Evolutionary conservation across 2,797 vertebrate species (phyloP).

Genomic region (Sebastes oblongus): DNA sequence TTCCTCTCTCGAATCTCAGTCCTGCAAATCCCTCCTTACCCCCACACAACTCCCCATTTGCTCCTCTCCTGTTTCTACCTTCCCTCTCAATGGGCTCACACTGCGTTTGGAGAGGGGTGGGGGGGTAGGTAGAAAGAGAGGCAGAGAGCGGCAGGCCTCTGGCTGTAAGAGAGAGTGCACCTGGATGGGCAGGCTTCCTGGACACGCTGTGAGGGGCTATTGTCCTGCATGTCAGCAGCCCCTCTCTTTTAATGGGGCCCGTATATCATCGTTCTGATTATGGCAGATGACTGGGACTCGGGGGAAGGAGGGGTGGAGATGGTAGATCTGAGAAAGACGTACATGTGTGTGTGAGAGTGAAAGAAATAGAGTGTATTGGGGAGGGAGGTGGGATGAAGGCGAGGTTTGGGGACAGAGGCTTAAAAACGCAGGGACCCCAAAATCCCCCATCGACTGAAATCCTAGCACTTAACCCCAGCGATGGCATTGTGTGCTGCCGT

Average conservation of each 20-base stretch:
- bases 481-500: conserved; percentile 80
- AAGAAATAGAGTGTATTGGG: conserved; percentile 39
- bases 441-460: conserved; percentile 85
- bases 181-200: conserved; percentile 81
- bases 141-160: conserved; percentile 71
- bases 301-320: conserved; percentile 54
- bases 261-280: conserved; percentile 83
- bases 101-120: conserved; percentile 50
- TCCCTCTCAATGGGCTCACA: conserved; percentile 70
- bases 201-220: conserved; percentile 86
- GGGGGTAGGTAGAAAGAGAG: conserved; percentile 36
- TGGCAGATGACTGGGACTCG: conserved; percentile 77
- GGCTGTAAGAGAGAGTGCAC: conserved; percentile 78
- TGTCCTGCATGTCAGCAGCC: conserved; percentile 83
- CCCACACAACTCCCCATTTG: conserved; percentile 59
- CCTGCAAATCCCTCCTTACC: conserved; percentile 58
- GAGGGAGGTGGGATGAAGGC: conserved; percentile 67
- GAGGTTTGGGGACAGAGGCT: conserved; percentile 76
- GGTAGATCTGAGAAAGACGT: conserved; percentile 59
- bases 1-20: conserved; percentile 37
- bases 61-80: conserved; percentile 71
- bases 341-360: conserved; percentile 37
- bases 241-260: conserved; percentile 78
- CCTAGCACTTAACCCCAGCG: conserved; percentile 87
- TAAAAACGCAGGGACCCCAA: conserved; percentile 79